These are phyloP conservation scores for Leuciscus idus DNA, from an alignment of 2,113 vertebrate genomes.

Conservation along the genomic window DNA sequence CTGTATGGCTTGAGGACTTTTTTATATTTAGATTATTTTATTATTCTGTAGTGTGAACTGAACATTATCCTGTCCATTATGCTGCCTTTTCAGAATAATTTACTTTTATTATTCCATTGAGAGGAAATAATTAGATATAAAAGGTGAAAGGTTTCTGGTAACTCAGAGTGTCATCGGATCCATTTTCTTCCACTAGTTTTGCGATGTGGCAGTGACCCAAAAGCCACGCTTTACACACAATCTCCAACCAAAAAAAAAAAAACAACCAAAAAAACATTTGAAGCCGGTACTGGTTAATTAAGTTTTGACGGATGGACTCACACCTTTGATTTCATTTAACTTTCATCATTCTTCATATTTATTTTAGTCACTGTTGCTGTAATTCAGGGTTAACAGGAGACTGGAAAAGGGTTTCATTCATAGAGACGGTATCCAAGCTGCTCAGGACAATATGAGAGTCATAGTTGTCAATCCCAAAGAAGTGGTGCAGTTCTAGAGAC, in stretches of 20 bases:
- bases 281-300: not conserved
- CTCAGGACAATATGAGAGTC: not conserved
- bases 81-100: conserved; percentile 7
- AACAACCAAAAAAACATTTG: not conserved
- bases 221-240: not conserved
- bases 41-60: not conserved
- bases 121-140: not conserved
- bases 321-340: not conserved
- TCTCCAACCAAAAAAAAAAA: not conserved
- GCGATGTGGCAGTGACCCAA: not conserved
- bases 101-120: conserved; percentile 17
- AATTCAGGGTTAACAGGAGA: not conserved
- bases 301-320: not conserved
- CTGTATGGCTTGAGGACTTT: not conserved
- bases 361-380: not conserved
- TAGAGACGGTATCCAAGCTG: not conserved
- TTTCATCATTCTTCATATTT: conserved; percentile 9
- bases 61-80: not conserved
- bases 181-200: not conserved
- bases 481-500: not conserved
- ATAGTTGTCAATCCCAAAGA: not conserved
- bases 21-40: not conserved
- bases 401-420: not conserved
- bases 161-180: not conserved
- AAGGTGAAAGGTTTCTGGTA: not conserved